A percentile compares a stretch with the other conserved stretches of the same genome.
Conservation (phyloP, 2,797 vertebrate genomes). For the Mastacembelus armatus region DNA sequence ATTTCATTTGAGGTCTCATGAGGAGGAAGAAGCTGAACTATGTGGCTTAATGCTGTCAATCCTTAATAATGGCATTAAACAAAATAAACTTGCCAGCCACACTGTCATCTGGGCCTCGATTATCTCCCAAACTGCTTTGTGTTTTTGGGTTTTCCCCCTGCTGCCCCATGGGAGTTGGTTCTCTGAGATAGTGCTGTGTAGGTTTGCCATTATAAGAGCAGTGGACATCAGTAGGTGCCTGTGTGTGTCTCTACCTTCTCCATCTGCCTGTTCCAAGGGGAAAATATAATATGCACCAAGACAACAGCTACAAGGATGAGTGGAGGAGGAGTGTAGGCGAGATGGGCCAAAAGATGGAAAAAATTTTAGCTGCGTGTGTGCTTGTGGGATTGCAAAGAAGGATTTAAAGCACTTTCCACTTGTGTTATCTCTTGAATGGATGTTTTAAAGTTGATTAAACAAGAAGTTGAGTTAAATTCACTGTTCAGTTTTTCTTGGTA, state of each 20-base stretch:
- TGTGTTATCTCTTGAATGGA: conserved; percentile 60
- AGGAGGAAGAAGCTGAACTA: conserved; percentile 23
- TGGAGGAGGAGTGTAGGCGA: conserved; percentile 75
- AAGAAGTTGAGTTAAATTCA: conserved; percentile 33
- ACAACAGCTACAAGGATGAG: conserved; percentile 71
- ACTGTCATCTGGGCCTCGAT: conserved; percentile 21
- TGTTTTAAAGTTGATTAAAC: conserved; percentile 57
- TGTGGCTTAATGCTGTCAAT: conserved; percentile 31
- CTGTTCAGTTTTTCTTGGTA: conserved; percentile 19
- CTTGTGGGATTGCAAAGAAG: conserved; percentile 53
- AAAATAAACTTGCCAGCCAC: conserved; percentile 19
- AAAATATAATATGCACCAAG: conserved; percentile 68
- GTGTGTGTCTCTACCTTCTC: conserved; percentile 51
- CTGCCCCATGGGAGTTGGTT: conserved; percentile 40
- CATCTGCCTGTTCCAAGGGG: conserved; percentile 68
- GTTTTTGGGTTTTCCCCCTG: conserved; percentile 34
- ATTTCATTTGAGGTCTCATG: conserved; percentile 5
- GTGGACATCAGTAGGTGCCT: conserved; percentile 42
- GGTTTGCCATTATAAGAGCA: conserved; percentile 60
- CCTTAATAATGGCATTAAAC: conserved; percentile 28
- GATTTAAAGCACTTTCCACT: conserved; percentile 54
- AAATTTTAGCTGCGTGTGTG: conserved; percentile 64
- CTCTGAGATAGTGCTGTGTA: conserved; percentile 63
- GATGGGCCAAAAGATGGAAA: conserved; percentile 71
- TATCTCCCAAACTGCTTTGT: conserved; percentile 48